Evolutionary conservation across 2,113 vertebrate genomes (phyloP).

Genomic region (Mirza zaza): DNA sequence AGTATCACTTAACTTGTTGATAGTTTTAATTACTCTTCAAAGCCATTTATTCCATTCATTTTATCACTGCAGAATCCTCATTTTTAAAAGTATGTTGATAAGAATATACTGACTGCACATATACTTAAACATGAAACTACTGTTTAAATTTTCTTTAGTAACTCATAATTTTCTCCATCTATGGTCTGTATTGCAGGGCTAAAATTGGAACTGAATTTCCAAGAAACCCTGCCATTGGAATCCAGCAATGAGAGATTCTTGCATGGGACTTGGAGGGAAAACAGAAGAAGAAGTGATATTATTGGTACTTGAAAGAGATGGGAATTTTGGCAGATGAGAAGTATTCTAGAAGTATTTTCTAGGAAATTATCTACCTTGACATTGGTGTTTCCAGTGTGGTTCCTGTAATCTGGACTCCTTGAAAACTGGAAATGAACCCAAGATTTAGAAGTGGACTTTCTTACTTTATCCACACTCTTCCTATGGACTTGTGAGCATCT

Average conservation of each 20-base stretch:
- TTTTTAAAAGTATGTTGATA: not conserved
- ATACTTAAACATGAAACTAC: constrained; percentile 16
- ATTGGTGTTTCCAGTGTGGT: not conserved
- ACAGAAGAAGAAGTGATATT: not conserved
- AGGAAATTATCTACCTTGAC: not conserved
- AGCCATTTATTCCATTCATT: constrained; percentile 21
- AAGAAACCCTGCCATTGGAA: not conserved
- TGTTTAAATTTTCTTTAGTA: not conserved
- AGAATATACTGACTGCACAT: not conserved
- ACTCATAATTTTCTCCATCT: not conserved
- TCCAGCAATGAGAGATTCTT: not conserved
- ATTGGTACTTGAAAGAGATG: not conserved
- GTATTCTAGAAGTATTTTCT: not conserved
- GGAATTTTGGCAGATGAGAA: not conserved
- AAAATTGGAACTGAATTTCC: constrained; percentile 15
- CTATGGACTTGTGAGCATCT: not conserved
- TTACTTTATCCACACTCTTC: not conserved
- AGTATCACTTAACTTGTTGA: constrained; percentile 18
- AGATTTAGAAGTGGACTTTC: not conserved
- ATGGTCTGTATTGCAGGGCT: not conserved
- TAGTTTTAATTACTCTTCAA: constrained; percentile 28
- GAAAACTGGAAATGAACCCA: not conserved
- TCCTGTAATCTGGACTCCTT: not conserved
- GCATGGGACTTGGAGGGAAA: not conserved
- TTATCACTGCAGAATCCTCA: not conserved